phyloP scores from a whole-genome alignment of 2,113 vertebrate genomes.

The Phycodurus eques region DNA sequence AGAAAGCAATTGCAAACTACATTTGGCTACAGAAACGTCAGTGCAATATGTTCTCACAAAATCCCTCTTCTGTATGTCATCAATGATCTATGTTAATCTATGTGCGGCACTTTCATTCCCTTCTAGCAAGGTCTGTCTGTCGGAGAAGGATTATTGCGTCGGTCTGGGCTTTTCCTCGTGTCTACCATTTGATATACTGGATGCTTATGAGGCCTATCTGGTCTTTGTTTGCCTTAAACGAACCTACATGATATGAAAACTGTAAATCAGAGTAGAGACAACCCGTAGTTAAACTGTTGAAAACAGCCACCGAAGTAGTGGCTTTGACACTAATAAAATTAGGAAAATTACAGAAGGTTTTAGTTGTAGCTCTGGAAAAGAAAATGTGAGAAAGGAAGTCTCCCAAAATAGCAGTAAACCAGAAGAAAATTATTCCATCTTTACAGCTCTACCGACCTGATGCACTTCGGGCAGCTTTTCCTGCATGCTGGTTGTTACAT shows the following conservation, averaged over 20 bases:
- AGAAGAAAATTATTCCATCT: slow-evolving; percentile 36
- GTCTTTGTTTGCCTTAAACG: neutral
- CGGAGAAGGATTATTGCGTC: slow-evolving; percentile 8
- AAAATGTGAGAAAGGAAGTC: slow-evolving; percentile 18
- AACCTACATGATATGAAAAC: slow-evolving; percentile 10
- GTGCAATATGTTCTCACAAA: slow-evolving; percentile 32
- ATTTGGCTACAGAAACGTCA: slow-evolving; percentile 24
- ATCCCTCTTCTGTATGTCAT: slow-evolving; percentile 23
- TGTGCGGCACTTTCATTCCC: slow-evolving; percentile 4
- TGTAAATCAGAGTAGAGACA: slow-evolving; percentile 1
- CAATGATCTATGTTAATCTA: slow-evolving; percentile 43
- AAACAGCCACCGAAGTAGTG: slow-evolving; percentile 35
- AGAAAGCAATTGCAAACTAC: slow-evolving; percentile 23
- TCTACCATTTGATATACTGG: slow-evolving; percentile 19
- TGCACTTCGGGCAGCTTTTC: slow-evolving; percentile 42
- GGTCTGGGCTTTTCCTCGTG: neutral
- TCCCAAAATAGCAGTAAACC: slow-evolving; percentile 26
- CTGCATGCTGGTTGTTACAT: slow-evolving; percentile 46
- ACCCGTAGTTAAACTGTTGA: slow-evolving; percentile 32
- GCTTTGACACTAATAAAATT: slow-evolving; percentile 52
- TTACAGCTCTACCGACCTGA: slow-evolving; percentile 55
- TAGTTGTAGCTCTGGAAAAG: slow-evolving; percentile 16
- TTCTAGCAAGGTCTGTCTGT: slow-evolving; percentile 15
- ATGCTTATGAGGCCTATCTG: slow-evolving; percentile 14
- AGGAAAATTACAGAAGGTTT: slow-evolving; percentile 32